Percentiles rank a stretch among this genome's conserved stretches.
Evolutionary conservation across 2,888 invertebrate genomes (phyloP).

Genomic region (Caenorhabditis sp.): DNA sequence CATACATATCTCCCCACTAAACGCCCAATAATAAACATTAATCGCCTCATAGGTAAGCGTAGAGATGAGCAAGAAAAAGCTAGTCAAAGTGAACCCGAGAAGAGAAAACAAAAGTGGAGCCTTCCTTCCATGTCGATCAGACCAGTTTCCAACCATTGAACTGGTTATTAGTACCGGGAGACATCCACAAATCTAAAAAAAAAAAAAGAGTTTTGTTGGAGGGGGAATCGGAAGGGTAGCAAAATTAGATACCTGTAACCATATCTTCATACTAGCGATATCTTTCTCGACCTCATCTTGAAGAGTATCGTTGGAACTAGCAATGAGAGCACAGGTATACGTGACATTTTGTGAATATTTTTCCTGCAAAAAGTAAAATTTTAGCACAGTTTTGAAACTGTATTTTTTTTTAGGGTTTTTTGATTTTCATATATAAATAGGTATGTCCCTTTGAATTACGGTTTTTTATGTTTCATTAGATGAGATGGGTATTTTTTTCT

Average conservation of each 20-base stretch:
- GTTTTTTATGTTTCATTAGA: too few relatives aligned
- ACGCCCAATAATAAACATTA: constrained; percentile 58
- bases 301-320: constrained; percentile 53
- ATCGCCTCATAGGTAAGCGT: constrained; percentile 55
- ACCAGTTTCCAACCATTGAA: constrained; percentile 63
- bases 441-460: too few relatives aligned
- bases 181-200: constrained; percentile 48
- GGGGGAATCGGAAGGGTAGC: neutral
- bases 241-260: constrained; percentile 61
- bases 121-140: constrained; percentile 56
- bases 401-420: constrained; percentile 5
- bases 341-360: constrained; percentile 48
- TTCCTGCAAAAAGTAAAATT: constrained; percentile 10
- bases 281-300: constrained; percentile 64
- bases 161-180: constrained; percentile 54
- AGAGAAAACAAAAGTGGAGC: constrained; percentile 55
- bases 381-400: too few relatives aligned
- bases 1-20: constrained; percentile 46
- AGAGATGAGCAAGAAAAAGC: constrained; percentile 44
- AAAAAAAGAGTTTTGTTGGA: constrained; percentile 7
- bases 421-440: too few relatives aligned
- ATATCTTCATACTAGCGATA: constrained; percentile 61
- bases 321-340: constrained; percentile 52
- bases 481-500: neutral
- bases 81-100: constrained; percentile 47